A percentile compares a stretch with the other conserved stretches of the same genome.
Conservation (phyloP, 2,113 vertebrate species). For the Nymphicus hollandicus region DNA sequence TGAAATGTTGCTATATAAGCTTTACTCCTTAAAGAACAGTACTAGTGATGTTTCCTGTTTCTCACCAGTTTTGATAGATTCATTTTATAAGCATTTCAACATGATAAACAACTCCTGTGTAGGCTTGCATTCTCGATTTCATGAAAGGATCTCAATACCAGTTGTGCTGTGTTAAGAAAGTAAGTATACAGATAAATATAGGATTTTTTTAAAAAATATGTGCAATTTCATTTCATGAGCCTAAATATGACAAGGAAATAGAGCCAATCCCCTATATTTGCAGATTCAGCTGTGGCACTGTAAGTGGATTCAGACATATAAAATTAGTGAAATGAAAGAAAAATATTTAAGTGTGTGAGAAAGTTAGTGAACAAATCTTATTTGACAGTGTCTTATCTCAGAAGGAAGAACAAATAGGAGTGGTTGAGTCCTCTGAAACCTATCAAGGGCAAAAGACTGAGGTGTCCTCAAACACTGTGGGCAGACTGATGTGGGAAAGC, state of each 20-base stretch:
- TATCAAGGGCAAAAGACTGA: neutral
- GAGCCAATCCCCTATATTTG: neutral
- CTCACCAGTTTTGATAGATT: neutral
- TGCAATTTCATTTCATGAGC: neutral
- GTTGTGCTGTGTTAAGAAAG: neutral
- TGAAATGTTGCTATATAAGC: neutral
- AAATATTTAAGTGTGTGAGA: neutral
- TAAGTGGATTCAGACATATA: neutral
- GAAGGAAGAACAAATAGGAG: neutral
- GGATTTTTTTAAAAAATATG: neutral
- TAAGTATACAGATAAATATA: neutral
- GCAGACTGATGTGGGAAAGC: neutral
- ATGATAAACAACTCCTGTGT: neutral
- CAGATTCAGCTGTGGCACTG: neutral
- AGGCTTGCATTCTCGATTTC: neutral
- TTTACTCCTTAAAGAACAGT: neutral
- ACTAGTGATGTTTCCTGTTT: neutral
- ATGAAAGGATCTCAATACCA: neutral
- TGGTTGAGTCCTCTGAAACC: neutral
- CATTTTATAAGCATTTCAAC: neutral
- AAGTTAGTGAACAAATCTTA: neutral
- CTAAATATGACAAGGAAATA: neutral
- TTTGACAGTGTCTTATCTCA: neutral
- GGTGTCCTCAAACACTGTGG: neutral
- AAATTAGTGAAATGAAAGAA: neutral